Evolutionary conservation across 2,797 vertebrate genomes (phyloP), one percentile per base, ranked within the genome.

Genomic region (Octomys mimax): DNA sequence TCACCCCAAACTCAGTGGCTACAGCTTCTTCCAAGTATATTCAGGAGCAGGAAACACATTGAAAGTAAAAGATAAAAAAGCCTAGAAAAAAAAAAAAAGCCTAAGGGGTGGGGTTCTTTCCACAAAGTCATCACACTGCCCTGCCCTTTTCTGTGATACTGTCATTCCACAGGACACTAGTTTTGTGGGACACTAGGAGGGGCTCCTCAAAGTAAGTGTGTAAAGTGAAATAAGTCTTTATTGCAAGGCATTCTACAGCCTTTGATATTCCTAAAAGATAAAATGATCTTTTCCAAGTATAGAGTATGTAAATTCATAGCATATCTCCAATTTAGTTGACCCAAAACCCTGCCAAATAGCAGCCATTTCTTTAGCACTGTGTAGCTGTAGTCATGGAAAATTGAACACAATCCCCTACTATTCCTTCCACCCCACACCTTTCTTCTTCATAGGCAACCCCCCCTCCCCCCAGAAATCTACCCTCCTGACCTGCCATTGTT

Each of bases 401-500:
- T 22, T 59, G 75, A 39, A 57, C 28, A 54, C 46, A 52, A 71
- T 42, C 19, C 64, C 61, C 46, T 11, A 1, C n/a, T 28, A 10
- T 19, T 54, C n/a, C 18, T 8, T 0, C 42, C 71, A 24, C 26
- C 36, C 21, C 11, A 31, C 39, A 8, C 6, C 54, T 79, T n/a
- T 71, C 42, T 57, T 31, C n/a, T 46, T n/a, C 26, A 36, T 0
- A 57, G 94, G 59, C 21, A 52, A 11, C 59, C 52, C 2, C 1
- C n/a, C 59, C 16, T 49, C 49, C 49, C 6, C 49, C 49, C 11
- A 21, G 2, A 83, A 87, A n/a, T 2, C 6, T 6, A 9, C 0
- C 42, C 52, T 81, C 52, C 98, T 62, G 96, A 99, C 99, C 99
- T 99, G 98, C 99, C 99, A 0, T 99, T 98, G 92, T 98, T 99